Percentiles rank a stretch among this genome's conserved stretches.
phyloP scores from a whole-genome alignment of 2,113 vertebrate genomes.

The Aspidoscelis tigris region DNA sequence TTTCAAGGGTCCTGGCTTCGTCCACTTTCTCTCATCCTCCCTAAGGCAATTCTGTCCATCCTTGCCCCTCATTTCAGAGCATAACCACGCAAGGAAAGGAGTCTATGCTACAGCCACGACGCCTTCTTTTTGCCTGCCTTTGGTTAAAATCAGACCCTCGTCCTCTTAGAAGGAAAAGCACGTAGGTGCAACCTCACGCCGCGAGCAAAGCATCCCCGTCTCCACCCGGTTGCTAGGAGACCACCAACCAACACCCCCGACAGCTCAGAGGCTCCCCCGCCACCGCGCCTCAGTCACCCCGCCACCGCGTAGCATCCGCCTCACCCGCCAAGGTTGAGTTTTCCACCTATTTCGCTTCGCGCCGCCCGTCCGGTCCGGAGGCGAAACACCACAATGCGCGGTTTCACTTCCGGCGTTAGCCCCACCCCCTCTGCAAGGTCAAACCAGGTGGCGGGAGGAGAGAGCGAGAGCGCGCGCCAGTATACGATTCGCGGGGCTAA shows the following conservation, averaged over 20 bases:
- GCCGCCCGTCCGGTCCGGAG: too few relatives aligned
- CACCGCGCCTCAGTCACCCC: not conserved
- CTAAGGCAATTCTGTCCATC: too few relatives aligned
- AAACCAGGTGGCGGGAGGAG: not conserved
- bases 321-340: not conserved
- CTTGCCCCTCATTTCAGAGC: too few relatives aligned
- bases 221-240: not conserved
- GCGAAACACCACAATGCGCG: too few relatives aligned
- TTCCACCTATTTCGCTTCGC: not conserved
- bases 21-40: too few relatives aligned
- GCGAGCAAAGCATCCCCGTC: not conserved
- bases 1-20: too few relatives aligned
- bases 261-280: too few relatives aligned
- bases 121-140: not conserved
- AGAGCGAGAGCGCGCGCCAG: too few relatives aligned
- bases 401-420: conserved; percentile 12
- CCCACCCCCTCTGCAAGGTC: not conserved
- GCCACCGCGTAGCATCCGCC: not conserved
- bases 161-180: not conserved
- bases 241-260: too few relatives aligned
- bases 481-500: too few relatives aligned
- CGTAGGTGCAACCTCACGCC: not conserved
- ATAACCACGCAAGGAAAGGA: not conserved
- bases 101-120: not conserved
- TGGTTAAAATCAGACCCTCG: too few relatives aligned